Base-by-base conservation (phyloP, 1,140 invertebrate genomes). In the Vollenhovia emeryi region DNA sequence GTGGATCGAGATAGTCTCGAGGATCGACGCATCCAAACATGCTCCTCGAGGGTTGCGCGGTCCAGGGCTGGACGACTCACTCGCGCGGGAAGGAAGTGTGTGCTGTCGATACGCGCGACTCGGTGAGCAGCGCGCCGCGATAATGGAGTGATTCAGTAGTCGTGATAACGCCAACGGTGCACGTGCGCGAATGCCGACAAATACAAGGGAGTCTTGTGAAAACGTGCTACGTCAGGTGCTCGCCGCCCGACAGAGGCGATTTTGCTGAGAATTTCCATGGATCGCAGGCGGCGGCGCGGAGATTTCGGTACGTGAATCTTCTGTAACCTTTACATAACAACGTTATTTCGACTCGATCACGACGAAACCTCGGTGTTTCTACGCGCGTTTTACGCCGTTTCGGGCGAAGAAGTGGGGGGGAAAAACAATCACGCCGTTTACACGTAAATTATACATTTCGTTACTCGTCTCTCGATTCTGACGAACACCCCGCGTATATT, bases 131-230 rank as follows among this genome's bases (percentile, higher is more conserved):
- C 66, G 66, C 33, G 50, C 8, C 64, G 40, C 36, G 64, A 82
- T 71, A 71, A 82, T 57, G n/a, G 3, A 71, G 78, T 82, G 78
- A 82, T 71, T 30, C 36, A 57, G 33, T 64, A 66, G 30, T 30
- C 43, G 76, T 59, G 66, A 73, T 71, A 82, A 45, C 64, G 64
- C n/a, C 36, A 43, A 57, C 7, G 50, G 36, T 82, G 27, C 76
- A 79, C 76, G 76, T 79, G 62, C 62, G 62, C 45, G 48, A 79
- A 48, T 79, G 59, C 13, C 75, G 62, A 69, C 55, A 40, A 68
- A 24, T 68, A 52, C 33, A 6, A 69, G 21, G 36, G 33, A 64
- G n/a, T 57, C 8, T 18, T 59, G 64, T 36, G 78, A 55, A 48
- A 40, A 71, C 36, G 24, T 57, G 45, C 11, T 48, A 36, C n/a